These are phyloP conservation scores for Grapholita molesta DNA, from an alignment of 1,140 invertebrate species.

Conservation along the genomic window DNA sequence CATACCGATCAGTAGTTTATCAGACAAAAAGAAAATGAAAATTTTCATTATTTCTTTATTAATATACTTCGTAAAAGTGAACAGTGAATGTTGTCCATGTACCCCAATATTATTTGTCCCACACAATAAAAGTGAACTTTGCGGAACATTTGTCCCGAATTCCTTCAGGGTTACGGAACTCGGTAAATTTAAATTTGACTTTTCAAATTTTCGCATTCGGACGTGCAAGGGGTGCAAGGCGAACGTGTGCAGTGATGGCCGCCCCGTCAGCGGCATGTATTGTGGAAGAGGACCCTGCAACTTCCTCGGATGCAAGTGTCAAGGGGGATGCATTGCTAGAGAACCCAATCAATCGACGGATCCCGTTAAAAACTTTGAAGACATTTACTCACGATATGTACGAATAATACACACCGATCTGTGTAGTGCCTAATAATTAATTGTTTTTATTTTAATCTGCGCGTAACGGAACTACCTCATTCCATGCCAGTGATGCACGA, in stretches of 20 bases:
- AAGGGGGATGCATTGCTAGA: not conserved
- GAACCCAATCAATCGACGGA: not conserved
- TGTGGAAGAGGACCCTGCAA: not conserved
- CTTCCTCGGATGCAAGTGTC: not conserved
- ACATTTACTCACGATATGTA: not conserved
- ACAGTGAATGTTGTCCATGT: not conserved
- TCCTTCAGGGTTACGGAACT: not conserved
- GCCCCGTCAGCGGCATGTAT: not conserved
- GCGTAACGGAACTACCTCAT: no score
- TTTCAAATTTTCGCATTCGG: not conserved
- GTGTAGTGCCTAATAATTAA: no score
- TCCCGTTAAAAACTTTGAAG: not conserved
- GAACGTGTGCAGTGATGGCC: not conserved
- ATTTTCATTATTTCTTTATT: not conserved
- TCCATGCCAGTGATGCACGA: no score
- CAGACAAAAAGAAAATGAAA: not conserved
- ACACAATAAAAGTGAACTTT: not conserved
- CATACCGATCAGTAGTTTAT: not conserved
- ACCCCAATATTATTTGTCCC: not conserved
- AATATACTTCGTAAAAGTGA: not conserved
- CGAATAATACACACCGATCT: not conserved
- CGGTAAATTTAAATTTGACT: not conserved
- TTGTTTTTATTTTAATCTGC: no score
- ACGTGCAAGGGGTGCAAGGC: not conserved
- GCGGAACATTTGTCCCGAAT: not conserved